Evolutionary conservation across 1,140 invertebrate genomes (phyloP).

Genomic region (Galleria mellonella): DNA sequence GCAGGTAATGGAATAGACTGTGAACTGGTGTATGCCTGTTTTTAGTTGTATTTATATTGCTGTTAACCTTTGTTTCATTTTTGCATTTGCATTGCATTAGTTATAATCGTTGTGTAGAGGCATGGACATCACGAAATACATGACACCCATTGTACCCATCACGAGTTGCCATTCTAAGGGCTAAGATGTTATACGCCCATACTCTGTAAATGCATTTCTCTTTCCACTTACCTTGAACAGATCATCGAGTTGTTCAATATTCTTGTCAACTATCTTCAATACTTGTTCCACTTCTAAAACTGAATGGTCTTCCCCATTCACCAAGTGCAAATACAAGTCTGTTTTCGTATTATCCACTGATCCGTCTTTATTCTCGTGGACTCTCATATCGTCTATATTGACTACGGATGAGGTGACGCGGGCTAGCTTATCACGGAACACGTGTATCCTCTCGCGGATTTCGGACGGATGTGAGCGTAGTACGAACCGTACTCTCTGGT

Average conservation of each 20-base stretch:
- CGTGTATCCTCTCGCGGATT: constrained; percentile 84
- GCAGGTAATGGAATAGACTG: no score
- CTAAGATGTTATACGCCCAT: no score
- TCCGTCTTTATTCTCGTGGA: constrained; percentile 93
- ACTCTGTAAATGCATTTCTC: no score
- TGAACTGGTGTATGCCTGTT: no score
- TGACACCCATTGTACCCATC: no score
- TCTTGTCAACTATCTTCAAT: constrained; percentile 89
- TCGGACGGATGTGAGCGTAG: constrained; percentile 91
- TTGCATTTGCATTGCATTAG: no score
- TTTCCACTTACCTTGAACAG: constrained; percentile 84
- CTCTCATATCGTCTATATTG: constrained; percentile 94
- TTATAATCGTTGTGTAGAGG: no score
- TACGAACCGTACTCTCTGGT: constrained; percentile 94
- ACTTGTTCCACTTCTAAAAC: constrained; percentile 92
- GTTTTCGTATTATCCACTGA: constrained; percentile 95
- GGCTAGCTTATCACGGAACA: constrained; percentile 83
- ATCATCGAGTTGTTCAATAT: constrained; percentile 90
- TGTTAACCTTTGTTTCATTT: no score
- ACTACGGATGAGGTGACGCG: constrained; percentile 93
- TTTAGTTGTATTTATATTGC: no score
- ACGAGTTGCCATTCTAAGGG: no score
- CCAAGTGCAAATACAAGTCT: constrained; percentile 94
- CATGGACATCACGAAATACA: no score
- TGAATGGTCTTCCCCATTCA: constrained; percentile 91